Evolutionary conservation across 2,888 invertebrate genomes (phyloP), one percentile per base, ranked within the genome.

Genomic region (Leptinotarsa juncta): DNA sequence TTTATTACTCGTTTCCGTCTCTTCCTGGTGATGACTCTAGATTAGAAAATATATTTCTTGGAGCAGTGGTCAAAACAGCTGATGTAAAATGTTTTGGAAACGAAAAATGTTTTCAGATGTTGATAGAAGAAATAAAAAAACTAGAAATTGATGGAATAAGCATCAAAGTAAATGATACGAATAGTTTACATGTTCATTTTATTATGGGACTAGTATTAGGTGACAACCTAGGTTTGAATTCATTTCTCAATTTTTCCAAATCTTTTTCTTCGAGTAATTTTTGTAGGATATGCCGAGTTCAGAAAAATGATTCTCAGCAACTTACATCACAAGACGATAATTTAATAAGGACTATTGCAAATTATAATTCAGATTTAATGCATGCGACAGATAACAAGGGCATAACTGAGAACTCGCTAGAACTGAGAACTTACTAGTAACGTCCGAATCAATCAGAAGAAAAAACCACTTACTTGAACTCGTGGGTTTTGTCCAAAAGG

Each of bases 401-500:
- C 42, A 42, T 42, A 42, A 42, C 42, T 42, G 42, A 42, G 42
- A 42, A 42, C 42, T 42, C 42, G 42, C 42, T 42, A 42, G n/a
- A n/a, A n/a, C n/a, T n/a, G n/a, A n/a, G n/a, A n/a, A n/a, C n/a
- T n/a, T 32, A 32, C 7, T 5, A 32, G 32, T 32, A 32, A 32
- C 32, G 32, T 0, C 32, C 1, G 32, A 32, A 32, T 32, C 18
- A 66, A 18, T 20, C 1, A 3, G 49, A 49, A 68, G 0, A 16
- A 23, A 15, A 42, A 26, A 20, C 4, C 2, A 90, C 93, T 90
- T 87, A 95, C 94, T 97, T 98, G 90, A 96, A 98, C 83, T 91
- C 92, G 86, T 96, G 96, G 1, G 97, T 97, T 89, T 94, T 96
- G 89, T 98, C 98, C 78, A 98, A 90, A 82, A 96, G 90, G 71